Percentiles rank a stretch among this genome's conserved stretches.
These are phyloP conservation scores for Serinus canaria DNA, from an alignment of 2,113 vertebrate genomes.

Conservation along the genomic window DNA sequence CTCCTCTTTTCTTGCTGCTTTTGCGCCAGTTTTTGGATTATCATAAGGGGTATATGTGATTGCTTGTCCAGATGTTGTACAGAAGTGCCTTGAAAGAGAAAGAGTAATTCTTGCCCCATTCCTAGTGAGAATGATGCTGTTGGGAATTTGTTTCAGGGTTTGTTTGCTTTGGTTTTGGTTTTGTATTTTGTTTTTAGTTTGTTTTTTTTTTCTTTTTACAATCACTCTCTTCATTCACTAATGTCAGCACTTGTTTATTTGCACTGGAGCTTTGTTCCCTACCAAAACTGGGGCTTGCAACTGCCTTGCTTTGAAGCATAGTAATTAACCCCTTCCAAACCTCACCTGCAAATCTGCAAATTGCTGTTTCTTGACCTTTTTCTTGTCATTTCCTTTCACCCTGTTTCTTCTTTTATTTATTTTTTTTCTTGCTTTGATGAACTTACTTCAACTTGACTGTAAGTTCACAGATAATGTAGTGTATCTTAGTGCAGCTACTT, in stretches of 20 bases:
- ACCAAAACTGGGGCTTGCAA: neutral
- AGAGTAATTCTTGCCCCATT: neutral
- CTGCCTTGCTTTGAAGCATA: neutral
- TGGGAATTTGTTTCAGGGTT: neutral
- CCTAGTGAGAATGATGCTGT: neutral
- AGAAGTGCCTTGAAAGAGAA: neutral
- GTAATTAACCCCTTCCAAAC: neutral
- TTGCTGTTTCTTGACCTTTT: neutral
- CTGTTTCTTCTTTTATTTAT: neutral
- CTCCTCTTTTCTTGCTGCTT: neutral
- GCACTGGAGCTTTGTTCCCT: neutral
- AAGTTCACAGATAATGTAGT: neutral
- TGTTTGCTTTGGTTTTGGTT: neutral
- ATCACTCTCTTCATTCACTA: neutral
- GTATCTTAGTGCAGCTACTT: neutral
- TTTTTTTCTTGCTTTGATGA: neutral
- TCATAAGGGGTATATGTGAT: neutral
- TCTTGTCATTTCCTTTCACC: neutral
- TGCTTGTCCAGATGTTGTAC: neutral
- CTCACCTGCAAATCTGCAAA: neutral
- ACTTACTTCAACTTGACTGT: neutral
- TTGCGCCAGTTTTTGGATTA: neutral
- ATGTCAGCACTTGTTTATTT: neutral
- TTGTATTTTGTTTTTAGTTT: neutral
- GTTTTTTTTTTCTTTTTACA: neutral